Conservation (phyloP, 2,113 vertebrate species). For the Neolamprologus devosi region DNA sequence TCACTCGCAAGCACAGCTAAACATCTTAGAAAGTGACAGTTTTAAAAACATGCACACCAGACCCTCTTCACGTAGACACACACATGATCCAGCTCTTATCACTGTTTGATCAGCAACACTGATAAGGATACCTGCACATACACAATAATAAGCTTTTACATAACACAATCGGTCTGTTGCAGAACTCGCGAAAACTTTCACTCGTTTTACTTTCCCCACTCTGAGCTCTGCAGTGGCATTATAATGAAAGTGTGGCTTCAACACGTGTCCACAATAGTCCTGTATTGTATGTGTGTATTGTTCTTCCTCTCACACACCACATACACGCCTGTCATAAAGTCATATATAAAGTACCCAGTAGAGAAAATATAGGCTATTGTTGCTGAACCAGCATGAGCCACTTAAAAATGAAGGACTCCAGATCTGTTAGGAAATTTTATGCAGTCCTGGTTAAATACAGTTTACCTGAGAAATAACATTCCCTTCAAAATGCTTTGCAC, state of each 20-base stretch:
- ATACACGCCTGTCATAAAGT: background rate
- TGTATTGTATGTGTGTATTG: background rate
- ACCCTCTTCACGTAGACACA: constrained; percentile 22
- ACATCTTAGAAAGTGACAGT: background rate
- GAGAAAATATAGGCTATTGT: background rate
- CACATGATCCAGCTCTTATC: background rate
- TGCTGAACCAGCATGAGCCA: background rate
- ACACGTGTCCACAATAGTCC: background rate
- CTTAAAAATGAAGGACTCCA: background rate
- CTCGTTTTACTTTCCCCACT: background rate
- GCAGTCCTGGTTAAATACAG: background rate
- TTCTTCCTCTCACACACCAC: background rate
- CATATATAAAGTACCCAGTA: background rate
- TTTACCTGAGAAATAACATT: background rate
- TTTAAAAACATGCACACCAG: background rate
- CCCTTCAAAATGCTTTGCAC: background rate
- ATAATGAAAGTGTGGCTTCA: background rate
- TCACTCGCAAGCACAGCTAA: background rate
- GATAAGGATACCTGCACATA: background rate
- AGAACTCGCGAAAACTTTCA: background rate
- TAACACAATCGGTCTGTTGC: background rate
- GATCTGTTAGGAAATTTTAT: background rate
- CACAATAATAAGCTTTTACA: background rate
- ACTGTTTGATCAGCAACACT: background rate
- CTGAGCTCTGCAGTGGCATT: background rate